These are phyloP conservation scores for Brachionus rotundiformis DNA, from an alignment of 1,140 invertebrate genomes.

Conservation along the genomic window DNA sequence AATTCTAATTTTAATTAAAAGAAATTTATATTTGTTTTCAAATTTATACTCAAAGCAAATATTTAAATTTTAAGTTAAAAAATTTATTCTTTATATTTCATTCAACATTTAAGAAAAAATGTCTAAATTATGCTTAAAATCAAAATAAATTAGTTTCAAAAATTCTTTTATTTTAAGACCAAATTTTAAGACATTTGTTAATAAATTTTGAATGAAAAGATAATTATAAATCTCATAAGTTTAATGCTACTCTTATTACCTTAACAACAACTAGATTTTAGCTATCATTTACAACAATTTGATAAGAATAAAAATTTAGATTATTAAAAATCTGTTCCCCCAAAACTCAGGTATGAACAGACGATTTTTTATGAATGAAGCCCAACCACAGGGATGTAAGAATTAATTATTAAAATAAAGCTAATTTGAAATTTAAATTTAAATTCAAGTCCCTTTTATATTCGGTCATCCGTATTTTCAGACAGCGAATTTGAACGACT, in stretches of 20 bases:
- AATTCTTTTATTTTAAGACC: too few species aligned
- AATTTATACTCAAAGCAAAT: neutral
- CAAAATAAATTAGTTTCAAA: neutral
- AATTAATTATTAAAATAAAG: neutral
- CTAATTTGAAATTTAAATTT: neutral
- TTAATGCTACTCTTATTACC: neutral
- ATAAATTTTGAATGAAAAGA: neutral
- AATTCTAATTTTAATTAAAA: neutral
- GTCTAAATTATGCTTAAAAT: neutral
- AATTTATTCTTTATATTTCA: neutral
- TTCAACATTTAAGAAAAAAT: neutral
- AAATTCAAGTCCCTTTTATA: neutral
- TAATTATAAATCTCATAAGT: neutral
- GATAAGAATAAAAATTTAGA: too few species aligned
- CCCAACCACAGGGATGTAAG: slow-evolving; percentile 28
- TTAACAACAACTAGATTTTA: too few species aligned
- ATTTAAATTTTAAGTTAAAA: neutral
- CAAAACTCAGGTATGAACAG: neutral
- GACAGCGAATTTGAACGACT: neutral
- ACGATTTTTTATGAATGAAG: slow-evolving; percentile 15
- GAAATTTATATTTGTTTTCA: neutral
- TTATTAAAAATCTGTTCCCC: neutral
- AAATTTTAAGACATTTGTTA: neutral
- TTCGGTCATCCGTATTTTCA: slow-evolving; percentile 45
- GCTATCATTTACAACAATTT: too few species aligned